Conservation (phyloP, 2,113 vertebrate species). For the Syrmaticus mikado region DNA sequence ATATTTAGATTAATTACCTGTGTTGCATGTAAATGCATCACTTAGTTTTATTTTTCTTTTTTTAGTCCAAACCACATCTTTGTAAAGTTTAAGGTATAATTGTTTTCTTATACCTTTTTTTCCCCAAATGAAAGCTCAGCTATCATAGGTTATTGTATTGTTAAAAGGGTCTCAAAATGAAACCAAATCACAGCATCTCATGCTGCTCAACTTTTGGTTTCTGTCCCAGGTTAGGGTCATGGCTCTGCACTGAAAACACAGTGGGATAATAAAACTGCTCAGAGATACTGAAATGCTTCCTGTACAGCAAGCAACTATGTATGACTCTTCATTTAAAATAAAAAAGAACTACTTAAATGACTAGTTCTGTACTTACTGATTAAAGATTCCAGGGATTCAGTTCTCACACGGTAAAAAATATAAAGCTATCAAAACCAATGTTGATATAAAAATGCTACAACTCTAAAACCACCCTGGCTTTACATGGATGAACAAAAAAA, state of each 20-base stretch:
- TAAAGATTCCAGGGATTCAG: slow-evolving; percentile 15
- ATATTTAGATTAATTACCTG: slow-evolving; percentile 25
- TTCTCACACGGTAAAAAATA: neutral
- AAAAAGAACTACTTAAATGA: neutral
- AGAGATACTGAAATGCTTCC: slow-evolving; percentile 28
- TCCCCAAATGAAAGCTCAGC: slow-evolving; percentile 33
- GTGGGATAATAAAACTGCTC: slow-evolving; percentile 61
- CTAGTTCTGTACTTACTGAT: slow-evolving; percentile 2
- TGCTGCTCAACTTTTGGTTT: slow-evolving; percentile 71
- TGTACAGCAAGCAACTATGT: slow-evolving; percentile 15
- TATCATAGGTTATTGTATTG: slow-evolving; percentile 36
- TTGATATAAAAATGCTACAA: neutral
- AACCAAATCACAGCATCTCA: slow-evolving; percentile 68
- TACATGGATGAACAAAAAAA: neutral
- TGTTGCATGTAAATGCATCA: neutral
- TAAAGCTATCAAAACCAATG: neutral
- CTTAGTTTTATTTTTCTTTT: neutral
- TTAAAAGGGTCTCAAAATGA: slow-evolving; percentile 64
- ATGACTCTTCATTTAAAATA: neutral
- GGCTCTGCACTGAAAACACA: slow-evolving; percentile 65
- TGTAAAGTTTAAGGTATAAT: slow-evolving; percentile 13
- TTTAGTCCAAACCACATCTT: neutral
- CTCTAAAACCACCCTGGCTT: neutral
- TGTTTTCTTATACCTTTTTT: neutral
- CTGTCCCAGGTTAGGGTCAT: slow-evolving; percentile 71